Base-by-base conservation (phyloP, 2,888 invertebrate genomes). In the Drosophila borealis region DNA sequence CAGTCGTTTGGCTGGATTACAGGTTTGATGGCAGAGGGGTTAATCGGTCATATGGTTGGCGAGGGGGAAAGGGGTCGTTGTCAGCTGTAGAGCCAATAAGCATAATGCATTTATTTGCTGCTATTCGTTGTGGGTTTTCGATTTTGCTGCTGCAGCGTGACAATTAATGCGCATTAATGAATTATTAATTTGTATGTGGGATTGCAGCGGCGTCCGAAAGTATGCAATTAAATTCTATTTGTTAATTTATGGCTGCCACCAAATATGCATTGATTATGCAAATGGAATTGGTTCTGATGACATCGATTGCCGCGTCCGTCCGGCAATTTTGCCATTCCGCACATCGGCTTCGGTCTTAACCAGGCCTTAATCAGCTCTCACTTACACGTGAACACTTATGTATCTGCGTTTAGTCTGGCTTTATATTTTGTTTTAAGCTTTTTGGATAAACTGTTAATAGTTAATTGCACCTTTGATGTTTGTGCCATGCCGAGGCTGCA, bases 211-310 rank as follows among this genome's bases (percentile, higher is more conserved):
- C 70, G 69, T 65, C 67, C 66, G 65, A 82, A 89, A 88, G 88
- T 89, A 88, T 87, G 87, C 88, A 89, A 89, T 85, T 85, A 88
- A 88, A 88, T 88, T 87, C 89, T 85, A 85, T 85, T 85, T 85
- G 84, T 89, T 85, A 89, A 85, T 85, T 85, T 88, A 89, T 89
- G 72, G 70, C 64, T 62, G 65, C 81, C 74, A 70, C 80, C 80
- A 79, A 73, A 89, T 83, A 86, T 83, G 75, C 89, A 87, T 88
- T 81, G 83, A 83, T 83, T 83, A 87, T 88, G 85, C 83, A 87
- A 88, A 83, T 88, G 84, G 70, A 88, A 86, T 77, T 71, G 86
- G 69, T 13, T 53, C 65, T 57, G 71, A 57, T 61, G 39, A 19
- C 34, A 36, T 42, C 45, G 53, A 37, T 45, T 51, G 49, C 45